Percentiles rank a stretch among this genome's conserved stretches.
Conservation (phyloP, 53 echinoderm and acorn worm genomes). For the Luidia sarsii region DNA sequence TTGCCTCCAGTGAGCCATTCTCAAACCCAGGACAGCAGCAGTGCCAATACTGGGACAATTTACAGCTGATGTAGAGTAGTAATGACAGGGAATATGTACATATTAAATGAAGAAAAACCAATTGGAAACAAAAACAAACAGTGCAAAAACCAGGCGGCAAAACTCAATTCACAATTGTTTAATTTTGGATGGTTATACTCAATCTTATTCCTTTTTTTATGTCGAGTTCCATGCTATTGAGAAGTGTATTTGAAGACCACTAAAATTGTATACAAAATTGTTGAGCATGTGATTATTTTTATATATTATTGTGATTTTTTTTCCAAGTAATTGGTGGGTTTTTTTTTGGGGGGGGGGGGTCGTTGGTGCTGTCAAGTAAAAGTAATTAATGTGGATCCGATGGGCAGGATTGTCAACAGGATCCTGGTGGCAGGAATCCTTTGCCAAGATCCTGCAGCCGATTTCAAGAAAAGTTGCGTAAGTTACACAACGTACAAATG, state of each 20-base stretch:
- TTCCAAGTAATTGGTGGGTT: background rate
- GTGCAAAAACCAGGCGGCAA: background rate
- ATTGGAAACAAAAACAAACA: background rate
- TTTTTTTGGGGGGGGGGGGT: background rate
- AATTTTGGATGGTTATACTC: background rate
- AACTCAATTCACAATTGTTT: background rate
- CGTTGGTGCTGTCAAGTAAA: background rate
- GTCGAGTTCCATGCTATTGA: constrained; percentile 25
- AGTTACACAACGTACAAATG: too few species aligned
- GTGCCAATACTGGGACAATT: too few species aligned
- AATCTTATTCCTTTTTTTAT: background rate
- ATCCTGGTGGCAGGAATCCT: too few species aligned
- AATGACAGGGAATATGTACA: constrained; percentile 31
- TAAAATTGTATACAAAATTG: constrained; percentile 35
- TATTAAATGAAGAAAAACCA: constrained; percentile 4
- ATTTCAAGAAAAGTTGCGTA: too few species aligned
- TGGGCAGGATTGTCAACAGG: too few species aligned
- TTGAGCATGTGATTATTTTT: constrained; percentile 58
- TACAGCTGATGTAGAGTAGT: constrained; percentile 11
- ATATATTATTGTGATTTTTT: constrained; percentile 50
- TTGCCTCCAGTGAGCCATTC: too few species aligned
- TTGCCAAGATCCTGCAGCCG: too few species aligned
- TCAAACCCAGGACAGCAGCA: too few species aligned
- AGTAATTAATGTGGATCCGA: background rate
- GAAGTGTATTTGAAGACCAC: constrained; percentile 35